A percentile compares a stretch with the other conserved stretches of the same genome.
These are phyloP conservation scores for Dryomyza anilis DNA, from an alignment of 2,888 invertebrate genomes.

Conservation along the genomic window DNA sequence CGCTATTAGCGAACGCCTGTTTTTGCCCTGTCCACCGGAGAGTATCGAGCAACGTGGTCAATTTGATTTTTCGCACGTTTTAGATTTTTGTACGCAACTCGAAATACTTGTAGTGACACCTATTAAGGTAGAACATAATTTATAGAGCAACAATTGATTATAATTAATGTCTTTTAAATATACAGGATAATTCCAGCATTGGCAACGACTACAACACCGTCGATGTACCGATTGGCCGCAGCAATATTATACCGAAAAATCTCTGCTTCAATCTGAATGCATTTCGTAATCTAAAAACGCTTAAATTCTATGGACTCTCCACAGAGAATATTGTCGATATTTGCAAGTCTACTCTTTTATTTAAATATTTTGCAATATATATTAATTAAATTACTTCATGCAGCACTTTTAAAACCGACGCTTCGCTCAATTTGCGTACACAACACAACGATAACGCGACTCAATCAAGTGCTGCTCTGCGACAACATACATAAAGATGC, in stretches of 20 bases:
- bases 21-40: conserved; percentile 84
- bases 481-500: conserved; percentile 78
- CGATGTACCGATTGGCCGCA: conserved; percentile 71
- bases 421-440: conserved; percentile 62
- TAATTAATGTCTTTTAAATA: background rate
- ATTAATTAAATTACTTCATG: background rate
- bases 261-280: conserved; percentile 80
- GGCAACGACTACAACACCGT: conserved; percentile 55
- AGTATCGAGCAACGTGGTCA: conserved; percentile 75
- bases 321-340: conserved; percentile 72
- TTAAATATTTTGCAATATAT: background rate
- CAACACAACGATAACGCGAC: conserved; percentile 58
- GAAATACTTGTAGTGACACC: conserved; percentile 62
- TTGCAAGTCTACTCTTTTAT: conserved; percentile 32
- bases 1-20: conserved; percentile 87
- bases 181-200: conserved; percentile 41
- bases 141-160: background rate
- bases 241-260: conserved; percentile 82
- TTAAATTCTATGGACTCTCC: conserved; percentile 73
- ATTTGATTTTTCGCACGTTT: conserved; percentile 87
- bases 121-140: conserved; percentile 43
- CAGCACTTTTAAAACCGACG: conserved; percentile 52
- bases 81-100: conserved; percentile 85
- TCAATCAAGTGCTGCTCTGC: conserved; percentile 82
- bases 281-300: conserved; percentile 77